Evolutionary conservation across 2,888 invertebrate species (phyloP).

Genomic region (Andrena fulva): DNA sequence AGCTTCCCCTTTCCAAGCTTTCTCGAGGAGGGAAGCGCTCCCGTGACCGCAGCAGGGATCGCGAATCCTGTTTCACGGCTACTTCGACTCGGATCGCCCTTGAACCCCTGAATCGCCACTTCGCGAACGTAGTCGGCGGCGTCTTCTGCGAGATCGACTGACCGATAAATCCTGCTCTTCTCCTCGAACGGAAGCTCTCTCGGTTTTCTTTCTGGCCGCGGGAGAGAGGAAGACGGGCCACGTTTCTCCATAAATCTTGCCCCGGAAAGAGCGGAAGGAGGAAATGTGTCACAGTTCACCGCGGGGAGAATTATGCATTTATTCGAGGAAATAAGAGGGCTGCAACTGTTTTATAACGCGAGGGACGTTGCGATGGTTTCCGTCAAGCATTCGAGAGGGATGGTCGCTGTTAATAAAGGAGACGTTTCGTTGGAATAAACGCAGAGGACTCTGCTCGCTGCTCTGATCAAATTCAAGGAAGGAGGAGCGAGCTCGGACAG

Average conservation of each 20-base stretch:
- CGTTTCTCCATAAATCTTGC: neutral
- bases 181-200: neutral
- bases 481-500: neutral
- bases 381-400: neutral
- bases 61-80: constrained; percentile 47
- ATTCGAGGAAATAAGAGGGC: constrained; percentile 9
- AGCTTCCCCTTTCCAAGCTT: constrained; percentile 51
- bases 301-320: constrained; percentile 6
- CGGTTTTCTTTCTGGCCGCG: neutral
- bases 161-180: neutral
- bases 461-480: neutral
- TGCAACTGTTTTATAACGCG: constrained; percentile 1
- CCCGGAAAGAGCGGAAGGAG: constrained; percentile 9
- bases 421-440: neutral
- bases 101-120: constrained; percentile 4
- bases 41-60: constrained; percentile 36
- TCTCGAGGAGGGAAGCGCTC: constrained; percentile 36
- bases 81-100: constrained; percentile 15
- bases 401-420: neutral
- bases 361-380: neutral
- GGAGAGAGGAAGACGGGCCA: neutral
- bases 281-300: constrained; percentile 3
- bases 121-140: neutral
- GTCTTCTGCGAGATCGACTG: neutral
- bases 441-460: neutral